Base-by-base conservation (phyloP, 2,113 vertebrate genomes). In the Onychostruthus taczanowskii region DNA sequence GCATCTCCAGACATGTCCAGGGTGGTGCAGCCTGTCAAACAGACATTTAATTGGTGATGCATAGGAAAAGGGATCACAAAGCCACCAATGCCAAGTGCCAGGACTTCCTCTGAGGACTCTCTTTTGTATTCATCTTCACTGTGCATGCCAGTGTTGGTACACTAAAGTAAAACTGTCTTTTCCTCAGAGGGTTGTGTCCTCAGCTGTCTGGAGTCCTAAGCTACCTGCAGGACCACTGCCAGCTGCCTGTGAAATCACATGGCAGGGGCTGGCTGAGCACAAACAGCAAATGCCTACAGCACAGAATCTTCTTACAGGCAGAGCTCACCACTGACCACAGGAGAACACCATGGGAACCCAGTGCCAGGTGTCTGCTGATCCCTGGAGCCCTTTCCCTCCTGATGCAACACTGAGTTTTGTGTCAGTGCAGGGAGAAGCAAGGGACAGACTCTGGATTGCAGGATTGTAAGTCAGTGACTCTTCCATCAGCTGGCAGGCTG, bases 1-100 rank as follows among this genome's bases (percentile, higher is more conserved):
- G 89, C 96, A 87, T 95, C 88, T 96, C 95, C 88, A 94, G 95
- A 85, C 95, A 94, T 8, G 92, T 93, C 90, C 90, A 95, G 90
- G 95, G 92, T 50, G 94, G 90, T 95, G 92, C 86, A 93, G 76
- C 52, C 85, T 61, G 72, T 89, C 73, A 96, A 94, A 59, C 52
- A 89, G 61, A 82, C 53, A 31, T 69, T 81, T 75, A 61, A 81
- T 91, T 88, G 83, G 69, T 37, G 66, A 88, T 80, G 91, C 94
- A 75, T 39, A 49, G 19, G 27, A 67, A 83, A 83, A 55, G 41
- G 44, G 62, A 83, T 80, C 82, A 11, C 31, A 68, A 80, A 90
- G 49, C 66, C 83, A 95, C 69, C 73, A 8, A 9, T 7, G 21
- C 31, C 0, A 6, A 67, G 41, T 72, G 61, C 64, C 56, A 89